These are phyloP conservation scores for Ylistrum balloti DNA, from an alignment of 1,140 invertebrate species.

Conservation along the genomic window DNA sequence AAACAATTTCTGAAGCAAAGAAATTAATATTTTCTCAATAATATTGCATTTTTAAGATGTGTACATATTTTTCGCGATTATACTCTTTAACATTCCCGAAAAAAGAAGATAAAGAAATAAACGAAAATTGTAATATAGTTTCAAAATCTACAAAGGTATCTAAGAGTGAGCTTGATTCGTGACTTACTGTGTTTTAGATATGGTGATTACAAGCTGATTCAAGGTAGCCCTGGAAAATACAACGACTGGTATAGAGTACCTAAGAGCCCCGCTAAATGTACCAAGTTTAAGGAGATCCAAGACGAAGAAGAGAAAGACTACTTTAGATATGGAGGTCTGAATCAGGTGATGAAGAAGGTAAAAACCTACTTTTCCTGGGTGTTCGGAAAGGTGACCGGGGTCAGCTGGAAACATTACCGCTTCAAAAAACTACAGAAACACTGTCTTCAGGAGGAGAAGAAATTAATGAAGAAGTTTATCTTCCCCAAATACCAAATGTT, in stretches of 20 bases:
- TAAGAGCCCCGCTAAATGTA: constrained; percentile 41
- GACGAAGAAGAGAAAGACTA: constrained; percentile 44
- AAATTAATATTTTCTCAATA: no score
- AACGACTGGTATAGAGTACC: constrained; percentile 66
- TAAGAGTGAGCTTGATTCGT: no score
- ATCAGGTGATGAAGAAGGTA: constrained; percentile 43
- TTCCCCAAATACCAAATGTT: constrained; percentile 57
- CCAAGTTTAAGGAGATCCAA: constrained; percentile 44
- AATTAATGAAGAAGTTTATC: constrained; percentile 40
- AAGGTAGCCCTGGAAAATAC: constrained; percentile 66
- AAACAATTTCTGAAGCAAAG: no score
- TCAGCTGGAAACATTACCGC: constrained; percentile 46
- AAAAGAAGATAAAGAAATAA: no score
- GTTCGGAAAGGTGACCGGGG: constrained; percentile 48
- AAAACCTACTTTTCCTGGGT: constrained; percentile 43
- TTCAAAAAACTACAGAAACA: constrained; percentile 14
- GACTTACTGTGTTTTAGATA: constrained; percentile 51
- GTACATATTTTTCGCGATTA: no score
- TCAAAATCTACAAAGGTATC: no score
- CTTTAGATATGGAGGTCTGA: constrained; percentile 54
- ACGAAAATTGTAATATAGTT: no score
- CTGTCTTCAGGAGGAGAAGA: constrained; percentile 46
- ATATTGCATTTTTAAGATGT: no score
- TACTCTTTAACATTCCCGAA: no score
- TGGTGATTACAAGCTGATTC: constrained; percentile 69